Percentiles rank a stretch among this genome's conserved stretches.
Evolutionary conservation across 2,888 invertebrate genomes (phyloP).

Genomic region (Thymelicus sylvestris): DNA sequence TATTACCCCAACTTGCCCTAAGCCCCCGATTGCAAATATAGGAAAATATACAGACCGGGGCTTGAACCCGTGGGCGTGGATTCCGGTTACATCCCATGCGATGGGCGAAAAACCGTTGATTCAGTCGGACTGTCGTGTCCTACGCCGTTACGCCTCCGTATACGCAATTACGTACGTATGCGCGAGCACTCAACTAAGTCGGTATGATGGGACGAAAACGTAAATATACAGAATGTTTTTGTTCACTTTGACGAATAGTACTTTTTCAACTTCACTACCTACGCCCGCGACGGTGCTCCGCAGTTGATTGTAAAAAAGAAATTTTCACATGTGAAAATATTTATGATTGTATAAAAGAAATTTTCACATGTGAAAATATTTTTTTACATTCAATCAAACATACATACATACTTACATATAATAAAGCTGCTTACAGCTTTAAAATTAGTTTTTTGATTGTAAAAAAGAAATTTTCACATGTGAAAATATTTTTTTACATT

Average conservation of each 20-base stretch:
- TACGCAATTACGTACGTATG: neutral
- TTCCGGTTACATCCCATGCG: neutral
- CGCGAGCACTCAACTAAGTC: neutral
- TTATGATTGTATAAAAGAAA: constrained; percentile 1
- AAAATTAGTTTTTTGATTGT: neutral
- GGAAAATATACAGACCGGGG: constrained; percentile 25
- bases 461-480: neutral
- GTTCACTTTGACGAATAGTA: too few relatives aligned
- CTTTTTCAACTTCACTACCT: neutral
- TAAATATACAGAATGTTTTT: neutral
- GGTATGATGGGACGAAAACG: neutral
- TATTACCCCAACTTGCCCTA: constrained; percentile 28
- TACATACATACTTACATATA: neutral
- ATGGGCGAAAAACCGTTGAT: too few relatives aligned
- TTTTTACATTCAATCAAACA: constrained; percentile 1
- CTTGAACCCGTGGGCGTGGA: constrained; percentile 6
- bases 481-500: neutral
- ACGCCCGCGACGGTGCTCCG: neutral
- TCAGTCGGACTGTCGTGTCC: neutral
- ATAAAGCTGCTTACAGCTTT: neutral
- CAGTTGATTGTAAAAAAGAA: constrained; percentile 2
- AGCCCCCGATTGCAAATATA: neutral
- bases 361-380: neutral
- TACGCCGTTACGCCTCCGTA: neutral
- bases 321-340: neutral